Evolutionary conservation across 2,113 vertebrate species (phyloP).

Genomic region (Ariopsis seemanni): DNA sequence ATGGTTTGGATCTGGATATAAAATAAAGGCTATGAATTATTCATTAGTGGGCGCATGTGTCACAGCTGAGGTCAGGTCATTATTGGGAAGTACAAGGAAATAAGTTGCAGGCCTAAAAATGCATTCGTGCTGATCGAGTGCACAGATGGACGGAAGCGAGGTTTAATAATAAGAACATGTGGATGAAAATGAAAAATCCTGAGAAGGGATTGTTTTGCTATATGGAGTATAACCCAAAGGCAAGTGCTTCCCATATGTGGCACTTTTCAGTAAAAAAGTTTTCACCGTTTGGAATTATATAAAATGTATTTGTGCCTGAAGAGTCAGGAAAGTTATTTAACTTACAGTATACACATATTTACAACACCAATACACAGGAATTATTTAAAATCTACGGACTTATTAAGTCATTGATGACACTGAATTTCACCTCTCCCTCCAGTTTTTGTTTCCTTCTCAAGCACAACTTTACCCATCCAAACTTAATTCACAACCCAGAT

Average conservation of each 20-base stretch:
- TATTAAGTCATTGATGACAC: conserved; percentile 2
- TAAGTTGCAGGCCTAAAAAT: conserved; percentile 35
- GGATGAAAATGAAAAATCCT: conserved; percentile 12
- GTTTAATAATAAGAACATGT: conserved; percentile 17
- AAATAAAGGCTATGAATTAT: conserved; percentile 70
- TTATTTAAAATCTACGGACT: not conserved
- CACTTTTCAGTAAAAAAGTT: not conserved
- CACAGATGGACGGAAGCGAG: conserved; percentile 5
- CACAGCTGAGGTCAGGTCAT: conserved; percentile 28
- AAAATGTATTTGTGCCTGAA: not conserved
- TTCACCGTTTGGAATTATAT: not conserved
- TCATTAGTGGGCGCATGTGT: conserved; percentile 47
- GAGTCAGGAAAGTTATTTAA: not conserved
- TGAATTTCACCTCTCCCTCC: not conserved
- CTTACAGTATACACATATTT: not conserved
- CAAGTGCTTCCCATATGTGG: not conserved
- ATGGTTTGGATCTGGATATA: conserved; percentile 70
- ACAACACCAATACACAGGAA: not conserved
- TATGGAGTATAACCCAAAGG: not conserved
- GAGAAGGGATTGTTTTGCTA: not conserved
- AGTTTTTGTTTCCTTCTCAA: conserved; percentile 7
- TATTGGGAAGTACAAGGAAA: conserved; percentile 35
- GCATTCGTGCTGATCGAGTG: conserved; percentile 10
- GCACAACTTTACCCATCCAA: conserved; percentile 8
- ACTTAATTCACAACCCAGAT: conserved; percentile 64